phyloP scores from a whole-genome alignment of 2,113 vertebrate species.

The Procapra przewalskii region DNA sequence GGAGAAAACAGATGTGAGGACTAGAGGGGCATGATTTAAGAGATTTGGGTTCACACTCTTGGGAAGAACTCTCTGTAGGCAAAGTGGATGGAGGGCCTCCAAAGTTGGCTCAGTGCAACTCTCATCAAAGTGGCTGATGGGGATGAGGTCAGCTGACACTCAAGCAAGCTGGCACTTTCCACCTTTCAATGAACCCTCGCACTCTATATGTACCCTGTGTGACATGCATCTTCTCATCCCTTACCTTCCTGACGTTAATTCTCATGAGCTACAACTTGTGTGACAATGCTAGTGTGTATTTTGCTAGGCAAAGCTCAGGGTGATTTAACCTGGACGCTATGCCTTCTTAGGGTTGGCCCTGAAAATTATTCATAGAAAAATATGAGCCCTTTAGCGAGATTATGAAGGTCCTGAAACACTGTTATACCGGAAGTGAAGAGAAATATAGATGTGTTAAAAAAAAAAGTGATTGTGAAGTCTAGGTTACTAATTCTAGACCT shows the following conservation, averaged over 20 bases:
- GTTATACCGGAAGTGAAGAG: neutral
- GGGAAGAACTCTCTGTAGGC: neutral
- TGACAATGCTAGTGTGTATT: neutral
- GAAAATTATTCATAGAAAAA: slow-evolving; percentile 9
- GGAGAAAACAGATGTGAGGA: neutral
- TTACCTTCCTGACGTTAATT: neutral
- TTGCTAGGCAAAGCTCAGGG: neutral
- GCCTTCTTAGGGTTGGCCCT: neutral
- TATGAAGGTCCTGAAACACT: neutral
- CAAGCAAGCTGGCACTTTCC: neutral
- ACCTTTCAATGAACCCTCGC: neutral
- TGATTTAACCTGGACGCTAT: neutral
- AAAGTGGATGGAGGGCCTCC: neutral
- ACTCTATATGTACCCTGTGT: fast-evolving
- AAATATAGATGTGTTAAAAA: neutral
- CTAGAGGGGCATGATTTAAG: neutral
- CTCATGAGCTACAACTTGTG: neutral
- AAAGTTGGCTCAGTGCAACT: neutral
- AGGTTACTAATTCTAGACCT: neutral
- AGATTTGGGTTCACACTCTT: neutral
- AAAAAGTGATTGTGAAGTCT: neutral
- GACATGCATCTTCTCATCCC: neutral
- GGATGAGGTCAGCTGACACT: neutral
- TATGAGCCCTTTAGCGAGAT: neutral
- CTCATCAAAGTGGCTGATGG: neutral